Conservation (phyloP, 2,113 vertebrate species). For the Reinhardtius hippoglossoides region DNA sequence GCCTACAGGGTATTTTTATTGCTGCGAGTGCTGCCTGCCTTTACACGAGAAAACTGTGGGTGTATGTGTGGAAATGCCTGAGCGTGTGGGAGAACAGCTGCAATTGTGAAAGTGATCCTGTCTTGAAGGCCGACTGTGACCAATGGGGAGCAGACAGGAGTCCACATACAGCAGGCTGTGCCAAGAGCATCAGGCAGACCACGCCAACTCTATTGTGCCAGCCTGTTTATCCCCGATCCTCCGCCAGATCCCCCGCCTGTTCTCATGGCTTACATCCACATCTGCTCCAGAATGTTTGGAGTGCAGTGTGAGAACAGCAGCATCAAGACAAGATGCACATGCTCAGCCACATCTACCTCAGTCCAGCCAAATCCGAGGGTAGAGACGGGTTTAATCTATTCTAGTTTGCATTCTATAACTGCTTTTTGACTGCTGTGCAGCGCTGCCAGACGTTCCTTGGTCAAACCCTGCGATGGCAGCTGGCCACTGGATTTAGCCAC, state of each 20-base stretch:
- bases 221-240: slow-evolving; percentile 33
- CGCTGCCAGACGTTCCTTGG: slow-evolving; percentile 65
- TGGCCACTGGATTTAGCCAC: slow-evolving; percentile 67
- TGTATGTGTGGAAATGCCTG: slow-evolving; percentile 60
- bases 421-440: slow-evolving; percentile 44
- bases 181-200: slow-evolving; percentile 41
- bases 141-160: slow-evolving; percentile 52
- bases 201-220: slow-evolving; percentile 30
- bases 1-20: background rate
- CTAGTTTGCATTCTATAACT: slow-evolving; percentile 49
- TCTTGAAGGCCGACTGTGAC: slow-evolving; percentile 71
- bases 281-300: slow-evolving; percentile 37
- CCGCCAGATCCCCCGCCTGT: slow-evolving; percentile 29
- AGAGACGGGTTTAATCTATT: slow-evolving; percentile 56
- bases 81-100: slow-evolving; percentile 74
- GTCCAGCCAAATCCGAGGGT: slow-evolving; percentile 39
- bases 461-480: slow-evolving; percentile 38
- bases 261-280: slow-evolving; percentile 51
- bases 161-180: slow-evolving; percentile 39
- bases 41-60: slow-evolving; percentile 32
- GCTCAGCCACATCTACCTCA: slow-evolving; percentile 48
- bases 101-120: slow-evolving; percentile 74
- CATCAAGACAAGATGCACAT: slow-evolving; percentile 25
- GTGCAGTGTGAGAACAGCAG: slow-evolving; percentile 36
- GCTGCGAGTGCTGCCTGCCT: background rate